A percentile compares a stretch with the other conserved stretches of the same genome.
phyloP scores from a whole-genome alignment of 2,888 invertebrate genomes.

The Podotricha telesiphe region DNA sequence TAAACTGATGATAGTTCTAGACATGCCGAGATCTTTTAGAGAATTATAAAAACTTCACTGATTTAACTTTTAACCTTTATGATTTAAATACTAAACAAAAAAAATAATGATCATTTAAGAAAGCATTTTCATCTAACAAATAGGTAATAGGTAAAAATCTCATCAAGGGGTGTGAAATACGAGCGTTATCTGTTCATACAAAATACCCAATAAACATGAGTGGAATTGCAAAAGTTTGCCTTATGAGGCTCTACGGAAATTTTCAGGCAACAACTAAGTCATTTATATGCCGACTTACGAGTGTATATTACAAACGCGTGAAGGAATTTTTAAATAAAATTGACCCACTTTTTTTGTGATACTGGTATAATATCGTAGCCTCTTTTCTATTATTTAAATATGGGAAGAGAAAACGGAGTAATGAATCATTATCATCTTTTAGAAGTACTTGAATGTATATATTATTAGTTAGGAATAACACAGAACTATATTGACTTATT shows the following conservation, averaged over 20 bases:
- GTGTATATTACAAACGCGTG: conserved; percentile 11
- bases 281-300: conserved; percentile 12
- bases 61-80: no score
- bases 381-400: no score
- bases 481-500: no score
- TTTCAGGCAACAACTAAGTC: conserved; percentile 12
- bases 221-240: conserved; percentile 16
- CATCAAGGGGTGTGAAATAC: conserved; percentile 24
- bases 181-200: conserved; percentile 37
- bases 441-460: no score
- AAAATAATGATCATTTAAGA: background rate
- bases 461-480: no score
- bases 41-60: no score
- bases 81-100: no score
- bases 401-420: no score
- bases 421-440: no score
- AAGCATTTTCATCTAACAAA: background rate
- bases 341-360: background rate
- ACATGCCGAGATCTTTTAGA: no score
- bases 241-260: background rate
- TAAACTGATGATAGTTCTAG: no score
- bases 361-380: background rate
- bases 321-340: conserved; percentile 9
- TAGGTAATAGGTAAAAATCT: background rate
- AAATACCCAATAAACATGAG: conserved; percentile 32